Evolutionary conservation across 2,113 vertebrate genomes (phyloP), one percentile per base, ranked within the genome.

Genomic region (Scomber scombrus): DNA sequence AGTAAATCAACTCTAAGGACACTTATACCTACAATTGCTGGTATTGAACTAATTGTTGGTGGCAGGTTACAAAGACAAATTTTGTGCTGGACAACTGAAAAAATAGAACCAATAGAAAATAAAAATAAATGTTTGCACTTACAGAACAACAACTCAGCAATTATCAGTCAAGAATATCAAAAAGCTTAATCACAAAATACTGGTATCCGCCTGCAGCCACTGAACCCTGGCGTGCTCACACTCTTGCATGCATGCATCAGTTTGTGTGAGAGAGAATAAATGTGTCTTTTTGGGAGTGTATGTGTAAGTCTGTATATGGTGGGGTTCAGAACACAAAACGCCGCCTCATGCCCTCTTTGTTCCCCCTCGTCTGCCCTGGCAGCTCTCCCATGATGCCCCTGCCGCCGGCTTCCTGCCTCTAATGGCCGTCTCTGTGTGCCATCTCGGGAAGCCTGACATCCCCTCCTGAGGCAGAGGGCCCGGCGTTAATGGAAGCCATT

Each of bases 401-500:
- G 71, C 90, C 92, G 89, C 87, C 87, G 71, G 93, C 93, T 95
- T 95, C 95, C 93, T 94, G 94, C 92, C 94, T 93, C 91, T 91
- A 92, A 93, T 93, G 93, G 88, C 92, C 88, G 66, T 81, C 91
- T 93, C 93, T 93, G 92, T 93, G 93, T 94, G 92, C 92, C 94
- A 93, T 91, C 93, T 90, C 91, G 87, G 94, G 90, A 93, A 93
- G 93, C 89, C 87, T 92, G 89, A 91, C 93, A 94, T 94, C 94
- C 95, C 93, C 89, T 93, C 85, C 86, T 88, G 88, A 89, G 86
- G 90, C 88, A 81, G 86, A 89, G 88, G 89, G 89, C 87, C 88
- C 79, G 74, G 79, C 88, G 81, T 94, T 95, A 95, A 95, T 95
- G 93, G 93, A 93, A 74, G 82, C 92, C 93, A 93, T 95, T 95